phyloP scores from a whole-genome alignment of 2,888 invertebrate genomes.

The Chironomus tentans region DNA sequence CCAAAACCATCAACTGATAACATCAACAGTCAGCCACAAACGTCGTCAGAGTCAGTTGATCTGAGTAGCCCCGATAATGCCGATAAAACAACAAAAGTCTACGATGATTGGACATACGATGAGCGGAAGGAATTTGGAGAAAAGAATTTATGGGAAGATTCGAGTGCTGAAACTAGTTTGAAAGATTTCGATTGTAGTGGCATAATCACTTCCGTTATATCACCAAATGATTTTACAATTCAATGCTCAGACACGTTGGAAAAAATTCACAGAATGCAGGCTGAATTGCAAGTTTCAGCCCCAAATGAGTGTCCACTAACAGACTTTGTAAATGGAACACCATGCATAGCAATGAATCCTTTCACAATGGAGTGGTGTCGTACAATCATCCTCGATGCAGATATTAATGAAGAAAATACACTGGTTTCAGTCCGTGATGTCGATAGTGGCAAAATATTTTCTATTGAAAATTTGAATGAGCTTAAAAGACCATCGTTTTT shows the following conservation, averaged over 20 bases:
- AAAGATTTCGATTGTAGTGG: neutral
- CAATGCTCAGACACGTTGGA: neutral
- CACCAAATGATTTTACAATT: neutral
- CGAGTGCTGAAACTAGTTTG: neutral
- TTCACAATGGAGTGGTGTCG: neutral
- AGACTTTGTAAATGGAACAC: neutral
- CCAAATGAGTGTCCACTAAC: neutral
- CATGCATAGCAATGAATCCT: neutral
- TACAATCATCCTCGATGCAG: neutral
- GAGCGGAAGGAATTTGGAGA: neutral
- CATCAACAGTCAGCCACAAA: neutral
- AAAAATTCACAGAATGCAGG: neutral
- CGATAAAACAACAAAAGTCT: neutral
- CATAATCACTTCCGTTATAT: neutral
- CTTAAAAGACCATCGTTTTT: neutral
- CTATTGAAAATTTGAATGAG: neutral
- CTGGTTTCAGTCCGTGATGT: neutral
- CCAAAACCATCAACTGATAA: neutral
- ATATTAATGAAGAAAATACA: neutral
- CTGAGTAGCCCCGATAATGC: neutral
- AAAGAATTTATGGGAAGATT: neutral
- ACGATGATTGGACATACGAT: neutral
- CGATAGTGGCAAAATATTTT: neutral
- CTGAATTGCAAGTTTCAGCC: neutral
- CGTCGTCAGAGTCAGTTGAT: neutral